A percentile compares a stretch with the other conserved stretches of the same genome.
Evolutionary conservation across 2,113 vertebrate genomes (phyloP).

Genomic region (Mionectes macconnelli): DNA sequence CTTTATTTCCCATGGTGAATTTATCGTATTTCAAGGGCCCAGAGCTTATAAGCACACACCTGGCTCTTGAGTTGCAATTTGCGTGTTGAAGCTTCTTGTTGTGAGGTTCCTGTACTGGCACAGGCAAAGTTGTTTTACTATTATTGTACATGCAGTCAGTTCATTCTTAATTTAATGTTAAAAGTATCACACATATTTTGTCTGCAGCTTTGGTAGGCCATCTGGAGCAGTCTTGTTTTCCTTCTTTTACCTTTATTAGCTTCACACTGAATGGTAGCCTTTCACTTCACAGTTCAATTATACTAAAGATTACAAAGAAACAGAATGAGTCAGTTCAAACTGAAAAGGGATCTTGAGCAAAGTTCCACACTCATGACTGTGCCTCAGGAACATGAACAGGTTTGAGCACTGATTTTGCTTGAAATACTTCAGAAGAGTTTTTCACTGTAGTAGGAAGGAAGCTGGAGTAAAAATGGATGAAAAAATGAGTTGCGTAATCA

Average conservation of each 20-base stretch:
- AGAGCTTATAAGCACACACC: conserved; percentile 67
- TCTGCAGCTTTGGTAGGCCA: not conserved
- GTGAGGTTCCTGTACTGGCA: not conserved
- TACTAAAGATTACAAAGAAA: not conserved
- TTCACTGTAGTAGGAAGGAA: not conserved
- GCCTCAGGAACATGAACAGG: not conserved
- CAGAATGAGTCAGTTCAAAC: not conserved
- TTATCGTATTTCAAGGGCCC: conserved; percentile 59
- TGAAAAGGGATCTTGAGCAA: not conserved
- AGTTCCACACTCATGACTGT: not conserved
- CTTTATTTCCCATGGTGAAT: conserved; percentile 65
- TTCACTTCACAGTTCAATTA: not conserved
- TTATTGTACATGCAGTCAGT: not conserved
- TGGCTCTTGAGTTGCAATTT: conserved; percentile 58
- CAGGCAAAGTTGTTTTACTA: not conserved
- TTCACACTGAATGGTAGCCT: not conserved
- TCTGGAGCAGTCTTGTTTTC: not conserved
- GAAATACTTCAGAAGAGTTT: not conserved
- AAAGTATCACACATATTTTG: not conserved
- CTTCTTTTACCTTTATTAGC: not conserved
- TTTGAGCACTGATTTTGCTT: not conserved
- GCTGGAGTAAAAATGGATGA: not conserved
- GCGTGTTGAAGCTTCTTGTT: conserved; percentile 9
- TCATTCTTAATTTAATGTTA: conserved; percentile 17
- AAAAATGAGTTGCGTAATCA: not conserved